Percentiles rank a stretch among this genome's conserved stretches.
These are phyloP conservation scores for Morus bassanus DNA, from an alignment of 2,797 vertebrate species.

Conservation along the genomic window DNA sequence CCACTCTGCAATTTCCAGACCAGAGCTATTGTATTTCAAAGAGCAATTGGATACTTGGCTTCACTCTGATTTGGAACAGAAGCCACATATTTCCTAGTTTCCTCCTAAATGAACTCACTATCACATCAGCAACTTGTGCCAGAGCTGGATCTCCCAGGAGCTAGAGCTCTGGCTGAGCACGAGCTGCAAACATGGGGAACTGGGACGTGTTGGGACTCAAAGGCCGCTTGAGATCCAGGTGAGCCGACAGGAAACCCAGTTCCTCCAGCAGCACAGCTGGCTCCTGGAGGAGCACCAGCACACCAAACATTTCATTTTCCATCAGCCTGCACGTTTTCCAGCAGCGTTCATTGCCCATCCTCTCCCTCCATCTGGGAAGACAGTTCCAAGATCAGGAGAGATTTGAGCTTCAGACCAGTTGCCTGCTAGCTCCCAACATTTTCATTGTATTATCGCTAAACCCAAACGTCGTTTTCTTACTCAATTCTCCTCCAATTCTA, in stretches of 20 bases:
- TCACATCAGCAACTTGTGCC: neutral
- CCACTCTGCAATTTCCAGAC: neutral
- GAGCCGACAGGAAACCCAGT: neutral
- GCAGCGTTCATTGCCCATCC: neutral
- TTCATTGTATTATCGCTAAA: neutral
- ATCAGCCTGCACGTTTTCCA: neutral
- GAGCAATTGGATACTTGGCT: neutral
- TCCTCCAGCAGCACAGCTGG: neutral
- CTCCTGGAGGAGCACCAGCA: neutral
- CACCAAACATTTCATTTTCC: neutral
- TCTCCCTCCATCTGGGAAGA: neutral
- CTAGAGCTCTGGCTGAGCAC: neutral
- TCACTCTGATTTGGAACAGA: neutral
- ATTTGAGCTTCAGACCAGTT: neutral
- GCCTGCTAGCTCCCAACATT: neutral
- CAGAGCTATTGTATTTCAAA: neutral
- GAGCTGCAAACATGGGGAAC: accelerated
- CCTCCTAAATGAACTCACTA: neutral
- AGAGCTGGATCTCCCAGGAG: neutral
- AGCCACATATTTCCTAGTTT: neutral
- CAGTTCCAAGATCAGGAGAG: neutral
- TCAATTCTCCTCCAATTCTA: neutral
- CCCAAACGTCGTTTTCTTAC: neutral
- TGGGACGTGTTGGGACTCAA: neutral
- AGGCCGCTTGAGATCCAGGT: neutral